Evolutionary conservation across 2,888 invertebrate genomes (phyloP).

Genomic region (Erebia palarica): DNA sequence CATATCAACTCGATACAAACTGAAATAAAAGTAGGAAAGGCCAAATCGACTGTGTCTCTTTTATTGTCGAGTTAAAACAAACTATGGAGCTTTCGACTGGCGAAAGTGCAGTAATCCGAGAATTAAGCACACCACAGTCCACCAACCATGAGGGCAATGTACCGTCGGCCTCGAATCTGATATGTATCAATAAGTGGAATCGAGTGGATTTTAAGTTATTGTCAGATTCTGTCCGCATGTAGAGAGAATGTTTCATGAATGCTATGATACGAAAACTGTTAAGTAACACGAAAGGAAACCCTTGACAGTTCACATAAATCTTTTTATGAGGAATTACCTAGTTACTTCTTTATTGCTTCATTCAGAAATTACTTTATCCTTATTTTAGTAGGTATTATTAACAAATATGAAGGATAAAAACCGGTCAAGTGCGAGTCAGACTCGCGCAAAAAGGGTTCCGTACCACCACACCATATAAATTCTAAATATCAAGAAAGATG

Average conservation of each 20-base stretch:
- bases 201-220: slow-evolving; percentile 25
- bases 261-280: not conserved
- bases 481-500: too few species aligned
- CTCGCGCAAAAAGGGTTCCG: too few species aligned
- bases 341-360: too few species aligned
- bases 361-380: too few species aligned
- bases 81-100: slow-evolving; percentile 34
- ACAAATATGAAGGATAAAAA: too few species aligned
- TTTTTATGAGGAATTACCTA: not conserved
- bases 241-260: not conserved
- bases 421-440: too few species aligned
- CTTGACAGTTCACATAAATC: not conserved
- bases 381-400: too few species aligned
- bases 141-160: slow-evolving; percentile 56
- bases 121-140: slow-evolving; percentile 31
- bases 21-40: slow-evolving; percentile 8
- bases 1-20: not conserved
- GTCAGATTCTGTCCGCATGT: not conserved
- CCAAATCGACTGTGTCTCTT: slow-evolving; percentile 9
- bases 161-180: slow-evolving; percentile 63
- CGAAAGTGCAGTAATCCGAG: slow-evolving; percentile 37
- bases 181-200: slow-evolving; percentile 43
- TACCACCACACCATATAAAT: too few species aligned
- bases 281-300: not conserved
- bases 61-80: slow-evolving; percentile 28